Percentiles rank a stretch among this genome's conserved stretches.
Evolutionary conservation across 2,113 vertebrate genomes (phyloP).

Genomic region (Tetraodon nigroviridis): DNA sequence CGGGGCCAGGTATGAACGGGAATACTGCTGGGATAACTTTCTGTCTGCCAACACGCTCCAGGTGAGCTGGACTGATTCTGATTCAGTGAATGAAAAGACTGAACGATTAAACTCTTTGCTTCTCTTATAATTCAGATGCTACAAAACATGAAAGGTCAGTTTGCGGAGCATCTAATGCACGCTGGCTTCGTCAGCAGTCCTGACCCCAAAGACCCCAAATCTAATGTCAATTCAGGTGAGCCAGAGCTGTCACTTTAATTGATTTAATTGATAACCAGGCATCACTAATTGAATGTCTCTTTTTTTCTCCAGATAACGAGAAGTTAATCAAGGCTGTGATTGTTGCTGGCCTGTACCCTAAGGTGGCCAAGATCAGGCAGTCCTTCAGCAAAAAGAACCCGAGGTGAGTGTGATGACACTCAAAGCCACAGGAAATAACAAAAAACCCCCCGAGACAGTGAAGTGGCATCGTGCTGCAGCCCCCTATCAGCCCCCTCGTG

Average conservation of each 20-base stretch:
- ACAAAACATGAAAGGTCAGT: conserved; percentile 96
- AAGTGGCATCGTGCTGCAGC: no score
- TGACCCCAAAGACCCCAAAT: conserved; percentile 84
- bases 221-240: conserved; percentile 93
- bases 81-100: neutral
- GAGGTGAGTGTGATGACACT: conserved; percentile 76
- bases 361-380: conserved; percentile 92
- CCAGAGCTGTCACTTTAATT: neutral
- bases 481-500: no score
- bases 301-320: conserved; percentile 82
- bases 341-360: conserved; percentile 95
- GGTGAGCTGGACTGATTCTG: conserved; percentile 70
- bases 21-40: conserved; percentile 97
- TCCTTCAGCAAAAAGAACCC: conserved; percentile 87
- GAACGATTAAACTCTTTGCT: neutral
- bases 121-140: conserved; percentile 81
- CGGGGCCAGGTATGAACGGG: conserved; percentile 83
- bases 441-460: no score
- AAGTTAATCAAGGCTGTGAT: conserved; percentile 97
- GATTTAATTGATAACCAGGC: neutral
- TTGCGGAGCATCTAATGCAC: conserved; percentile 90
- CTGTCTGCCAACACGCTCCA: conserved; percentile 92
- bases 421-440: neutral
- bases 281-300: neutral
- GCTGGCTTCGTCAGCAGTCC: conserved; percentile 89